Conservation (phyloP, 2,113 vertebrate genomes). For the Bubalus kerabau region DNA sequence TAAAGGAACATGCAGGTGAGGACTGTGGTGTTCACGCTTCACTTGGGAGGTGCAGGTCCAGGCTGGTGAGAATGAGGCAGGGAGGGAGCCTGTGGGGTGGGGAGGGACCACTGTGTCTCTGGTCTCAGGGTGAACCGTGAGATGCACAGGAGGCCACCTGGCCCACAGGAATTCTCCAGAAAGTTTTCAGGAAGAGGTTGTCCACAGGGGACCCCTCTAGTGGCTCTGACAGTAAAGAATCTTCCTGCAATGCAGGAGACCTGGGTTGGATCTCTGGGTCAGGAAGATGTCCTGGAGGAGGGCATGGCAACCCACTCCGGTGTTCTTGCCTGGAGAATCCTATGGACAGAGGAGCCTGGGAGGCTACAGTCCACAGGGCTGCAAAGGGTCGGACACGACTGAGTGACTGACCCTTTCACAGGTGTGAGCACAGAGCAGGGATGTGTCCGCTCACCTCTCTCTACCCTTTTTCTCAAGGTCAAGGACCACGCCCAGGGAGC, state of each 20-base stretch:
- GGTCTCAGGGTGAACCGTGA: not conserved
- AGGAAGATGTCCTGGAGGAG: not conserved
- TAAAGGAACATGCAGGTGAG: not conserved
- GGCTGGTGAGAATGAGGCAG: not conserved
- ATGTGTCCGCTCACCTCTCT: accelerated
- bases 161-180: not conserved
- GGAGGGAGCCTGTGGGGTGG: not conserved
- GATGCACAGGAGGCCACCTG: not conserved
- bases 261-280: not conserved
- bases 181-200: not conserved
- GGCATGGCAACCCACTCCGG: not conserved
- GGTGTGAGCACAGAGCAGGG: not conserved
- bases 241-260: not conserved
- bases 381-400: accelerated
- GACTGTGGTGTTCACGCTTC: not conserved
- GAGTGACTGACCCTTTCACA: not conserved
- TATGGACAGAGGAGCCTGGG: not conserved
- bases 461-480: not conserved
- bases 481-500: accelerated
- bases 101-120: not conserved
- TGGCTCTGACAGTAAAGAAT: not conserved
- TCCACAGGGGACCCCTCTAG: not conserved
- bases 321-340: not conserved
- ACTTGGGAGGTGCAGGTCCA: not conserved
- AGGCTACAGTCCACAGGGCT: accelerated